A percentile compares a stretch with the other conserved stretches of the same genome.
Conservation (phyloP, 2,797 vertebrate genomes). For the Amazona finschi region DNA sequence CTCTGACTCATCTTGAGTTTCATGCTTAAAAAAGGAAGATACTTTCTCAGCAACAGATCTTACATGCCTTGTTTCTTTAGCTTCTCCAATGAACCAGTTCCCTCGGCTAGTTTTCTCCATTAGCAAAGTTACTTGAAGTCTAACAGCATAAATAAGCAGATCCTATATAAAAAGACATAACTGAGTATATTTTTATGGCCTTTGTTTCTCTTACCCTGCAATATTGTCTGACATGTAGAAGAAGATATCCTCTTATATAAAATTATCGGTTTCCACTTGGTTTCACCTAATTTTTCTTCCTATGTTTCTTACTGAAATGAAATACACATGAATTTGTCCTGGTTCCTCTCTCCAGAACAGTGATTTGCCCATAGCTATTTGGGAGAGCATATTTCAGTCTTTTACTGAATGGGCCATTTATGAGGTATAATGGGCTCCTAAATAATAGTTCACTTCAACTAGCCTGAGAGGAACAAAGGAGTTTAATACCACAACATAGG, state of each 20-base stretch:
- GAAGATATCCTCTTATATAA: not conserved
- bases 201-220: not conserved
- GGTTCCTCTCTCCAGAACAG: not conserved
- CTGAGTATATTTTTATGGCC: not conserved
- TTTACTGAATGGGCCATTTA: not conserved
- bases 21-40: not conserved
- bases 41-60: not conserved
- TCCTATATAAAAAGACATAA: not conserved
- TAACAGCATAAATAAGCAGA: not conserved
- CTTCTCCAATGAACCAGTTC: not conserved
- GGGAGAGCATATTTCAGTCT: not conserved
- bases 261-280: not conserved
- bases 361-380: not conserved
- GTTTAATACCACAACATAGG: fast-evolving
- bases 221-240: not conserved
- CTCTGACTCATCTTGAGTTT: not conserved
- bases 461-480: not conserved
- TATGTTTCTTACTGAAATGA: not conserved
- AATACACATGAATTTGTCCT: not conserved
- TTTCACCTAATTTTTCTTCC: slow-evolving; percentile 1
- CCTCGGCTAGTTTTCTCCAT: not conserved
- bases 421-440: not conserved
- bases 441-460: not conserved
- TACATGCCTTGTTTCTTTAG: not conserved
- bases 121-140: not conserved